These are phyloP conservation scores for Girardinus metallicus DNA, from an alignment of 2,797 vertebrate genomes.

Conservation along the genomic window DNA sequence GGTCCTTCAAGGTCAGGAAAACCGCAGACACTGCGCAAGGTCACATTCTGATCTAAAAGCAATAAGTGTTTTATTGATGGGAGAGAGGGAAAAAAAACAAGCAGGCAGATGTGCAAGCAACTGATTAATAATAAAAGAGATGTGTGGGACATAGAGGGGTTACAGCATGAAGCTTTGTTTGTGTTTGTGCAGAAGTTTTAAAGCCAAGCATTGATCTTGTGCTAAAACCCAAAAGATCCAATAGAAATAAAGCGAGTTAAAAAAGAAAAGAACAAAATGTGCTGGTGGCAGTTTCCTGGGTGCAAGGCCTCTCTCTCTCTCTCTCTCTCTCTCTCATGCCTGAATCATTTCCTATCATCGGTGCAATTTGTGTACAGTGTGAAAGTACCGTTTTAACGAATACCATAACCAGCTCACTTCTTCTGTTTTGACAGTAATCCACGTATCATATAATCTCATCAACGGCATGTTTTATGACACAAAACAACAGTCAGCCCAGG, in stretches of 20 bases:
- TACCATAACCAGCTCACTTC: conserved; percentile 53
- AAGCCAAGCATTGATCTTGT: conserved; percentile 69
- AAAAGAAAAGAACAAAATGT: conserved; percentile 69
- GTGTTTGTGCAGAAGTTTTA: conserved; percentile 41
- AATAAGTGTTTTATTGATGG: conserved; percentile 95
- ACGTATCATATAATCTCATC: conserved; percentile 58
- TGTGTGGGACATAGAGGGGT: conserved; percentile 59
- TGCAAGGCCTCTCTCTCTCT: conserved; percentile 20
- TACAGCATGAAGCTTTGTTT: conserved; percentile 17
- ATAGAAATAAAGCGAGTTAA: conserved; percentile 39
- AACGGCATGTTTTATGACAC: conserved; percentile 60
- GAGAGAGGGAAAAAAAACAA: conserved; percentile 68
- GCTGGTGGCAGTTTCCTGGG: conserved; percentile 60
- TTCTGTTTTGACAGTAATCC: conserved; percentile 63
- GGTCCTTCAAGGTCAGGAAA: conserved; percentile 88
- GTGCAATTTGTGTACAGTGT: conserved; percentile 54
- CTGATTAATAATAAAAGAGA: conserved; percentile 85
- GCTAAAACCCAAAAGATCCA: conserved; percentile 60
- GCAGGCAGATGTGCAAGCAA: conserved; percentile 79
- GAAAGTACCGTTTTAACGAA: conserved; percentile 51
- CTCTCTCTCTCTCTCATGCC: conserved; percentile 30
- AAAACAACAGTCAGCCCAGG: conserved; percentile 44
- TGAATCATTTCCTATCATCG: conserved; percentile 60
- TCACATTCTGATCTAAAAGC: conserved; percentile 89
- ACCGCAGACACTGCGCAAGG: conserved; percentile 83